Evolutionary conservation across 2,888 invertebrate species (phyloP).

Genomic region (Ormyrus nitidulus): DNA sequence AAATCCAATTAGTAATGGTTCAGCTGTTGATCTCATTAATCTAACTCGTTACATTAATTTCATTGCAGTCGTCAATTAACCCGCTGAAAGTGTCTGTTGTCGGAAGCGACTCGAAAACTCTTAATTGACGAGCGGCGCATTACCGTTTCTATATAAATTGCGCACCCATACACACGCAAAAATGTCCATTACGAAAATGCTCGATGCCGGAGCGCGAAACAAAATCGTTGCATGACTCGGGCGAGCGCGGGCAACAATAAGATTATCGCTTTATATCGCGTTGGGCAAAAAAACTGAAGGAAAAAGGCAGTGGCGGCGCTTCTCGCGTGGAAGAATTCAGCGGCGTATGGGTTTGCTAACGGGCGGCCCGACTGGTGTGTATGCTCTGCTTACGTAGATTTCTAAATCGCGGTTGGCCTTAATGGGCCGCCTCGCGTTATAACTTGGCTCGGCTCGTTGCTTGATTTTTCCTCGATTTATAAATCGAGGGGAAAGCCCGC

Average conservation of each 20-base stretch:
- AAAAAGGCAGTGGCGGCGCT: conserved; percentile 1
- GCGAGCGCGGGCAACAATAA: background rate
- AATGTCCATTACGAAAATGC: too few species aligned
- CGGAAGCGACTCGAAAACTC: background rate
- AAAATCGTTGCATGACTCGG: conserved; percentile 28
- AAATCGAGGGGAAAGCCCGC: conserved; percentile 41
- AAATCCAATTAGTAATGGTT: conserved; percentile 31
- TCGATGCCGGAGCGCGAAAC: background rate
- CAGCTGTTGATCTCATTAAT: conserved; percentile 35
- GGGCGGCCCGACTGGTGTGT: conserved; percentile 30
- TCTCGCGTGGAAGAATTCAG: conserved; percentile 31
- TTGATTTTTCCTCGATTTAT: conserved; percentile 32
- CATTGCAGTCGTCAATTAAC: conserved; percentile 13
- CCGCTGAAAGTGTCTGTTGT: conserved; percentile 7
- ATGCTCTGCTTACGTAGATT: conserved; percentile 67
- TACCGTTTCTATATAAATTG: background rate
- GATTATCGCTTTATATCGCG: conserved; percentile 4
- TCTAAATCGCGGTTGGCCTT: conserved; percentile 62
- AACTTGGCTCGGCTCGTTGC: conserved; percentile 1
- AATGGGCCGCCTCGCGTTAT: conserved; percentile 55
- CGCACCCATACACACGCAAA: too few species aligned
- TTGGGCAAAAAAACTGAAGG: conserved; percentile 28
- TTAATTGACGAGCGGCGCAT: background rate
- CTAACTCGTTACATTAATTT: conserved; percentile 26
- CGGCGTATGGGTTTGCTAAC: conserved; percentile 19